Evolutionary conservation across 2,113 vertebrate genomes (phyloP).

Genomic region (Corvus moneduloides): DNA sequence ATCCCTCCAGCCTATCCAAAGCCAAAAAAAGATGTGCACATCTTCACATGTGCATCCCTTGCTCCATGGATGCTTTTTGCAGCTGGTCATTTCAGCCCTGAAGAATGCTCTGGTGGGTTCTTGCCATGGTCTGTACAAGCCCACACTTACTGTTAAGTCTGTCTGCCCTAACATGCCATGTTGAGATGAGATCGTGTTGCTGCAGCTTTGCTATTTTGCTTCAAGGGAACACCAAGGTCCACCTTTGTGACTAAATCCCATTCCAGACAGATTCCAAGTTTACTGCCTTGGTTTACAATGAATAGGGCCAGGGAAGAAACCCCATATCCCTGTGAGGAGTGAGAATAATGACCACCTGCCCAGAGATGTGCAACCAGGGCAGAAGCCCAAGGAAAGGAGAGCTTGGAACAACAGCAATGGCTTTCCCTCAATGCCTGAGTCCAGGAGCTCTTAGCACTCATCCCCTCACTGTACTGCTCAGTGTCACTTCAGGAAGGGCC

Average conservation of each 20-base stretch:
- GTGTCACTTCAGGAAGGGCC: background rate
- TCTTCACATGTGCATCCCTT: background rate
- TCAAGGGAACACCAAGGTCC: background rate
- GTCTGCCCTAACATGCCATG: background rate
- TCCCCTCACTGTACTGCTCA: background rate
- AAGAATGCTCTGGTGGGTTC: background rate
- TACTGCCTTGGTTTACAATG: background rate
- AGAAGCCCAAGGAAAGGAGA: background rate
- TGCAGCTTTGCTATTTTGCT: background rate
- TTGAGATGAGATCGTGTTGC: background rate
- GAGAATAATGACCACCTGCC: background rate
- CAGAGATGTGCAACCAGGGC: background rate
- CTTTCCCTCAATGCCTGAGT: background rate
- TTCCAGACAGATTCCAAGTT: background rate
- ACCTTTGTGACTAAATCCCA: background rate
- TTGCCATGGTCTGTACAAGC: background rate
- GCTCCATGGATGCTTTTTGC: slow-evolving; percentile 14
- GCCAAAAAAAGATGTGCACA: background rate
- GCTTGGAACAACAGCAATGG: background rate
- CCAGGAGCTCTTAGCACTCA: background rate
- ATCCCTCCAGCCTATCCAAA: background rate
- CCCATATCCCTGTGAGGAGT: background rate
- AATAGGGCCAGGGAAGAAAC: background rate
- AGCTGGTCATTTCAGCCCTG: background rate
- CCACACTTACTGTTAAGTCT: background rate